phyloP scores from a whole-genome alignment of 2,888 invertebrate genomes.

The Drosophila borborema region DNA sequence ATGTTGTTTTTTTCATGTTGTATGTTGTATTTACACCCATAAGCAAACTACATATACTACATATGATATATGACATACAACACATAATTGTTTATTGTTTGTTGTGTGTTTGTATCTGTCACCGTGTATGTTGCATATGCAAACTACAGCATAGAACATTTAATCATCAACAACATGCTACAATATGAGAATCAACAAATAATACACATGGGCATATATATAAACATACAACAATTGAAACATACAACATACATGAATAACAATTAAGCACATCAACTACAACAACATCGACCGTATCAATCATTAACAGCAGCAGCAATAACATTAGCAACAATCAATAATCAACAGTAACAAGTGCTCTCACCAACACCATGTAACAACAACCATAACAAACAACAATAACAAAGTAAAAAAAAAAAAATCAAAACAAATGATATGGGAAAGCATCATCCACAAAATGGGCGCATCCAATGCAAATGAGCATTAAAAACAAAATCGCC shows the following conservation, averaged over 20 bases:
- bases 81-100: too few species aligned
- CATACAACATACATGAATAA: background rate
- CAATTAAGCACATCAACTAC: background rate
- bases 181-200: background rate
- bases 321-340: background rate
- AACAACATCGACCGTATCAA: background rate
- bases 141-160: background rate
- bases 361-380: background rate
- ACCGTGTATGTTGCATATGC: background rate
- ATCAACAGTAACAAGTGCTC: background rate
- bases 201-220: background rate
- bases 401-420: background rate
- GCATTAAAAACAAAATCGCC: slow-evolving; percentile 58
- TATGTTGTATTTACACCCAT: too few species aligned
- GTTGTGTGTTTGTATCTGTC: background rate
- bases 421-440: background rate
- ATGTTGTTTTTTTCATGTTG: too few species aligned
- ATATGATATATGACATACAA: too few species aligned
- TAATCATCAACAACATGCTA: background rate
- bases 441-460: background rate
- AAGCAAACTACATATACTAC: too few species aligned
- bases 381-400: slow-evolving; percentile 1
- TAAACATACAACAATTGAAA: background rate
- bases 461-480: slow-evolving; percentile 57
- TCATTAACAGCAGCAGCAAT: background rate